These are phyloP conservation scores for Vicugna pacos DNA, from an alignment of 2,113 vertebrate genomes.

Conservation along the genomic window DNA sequence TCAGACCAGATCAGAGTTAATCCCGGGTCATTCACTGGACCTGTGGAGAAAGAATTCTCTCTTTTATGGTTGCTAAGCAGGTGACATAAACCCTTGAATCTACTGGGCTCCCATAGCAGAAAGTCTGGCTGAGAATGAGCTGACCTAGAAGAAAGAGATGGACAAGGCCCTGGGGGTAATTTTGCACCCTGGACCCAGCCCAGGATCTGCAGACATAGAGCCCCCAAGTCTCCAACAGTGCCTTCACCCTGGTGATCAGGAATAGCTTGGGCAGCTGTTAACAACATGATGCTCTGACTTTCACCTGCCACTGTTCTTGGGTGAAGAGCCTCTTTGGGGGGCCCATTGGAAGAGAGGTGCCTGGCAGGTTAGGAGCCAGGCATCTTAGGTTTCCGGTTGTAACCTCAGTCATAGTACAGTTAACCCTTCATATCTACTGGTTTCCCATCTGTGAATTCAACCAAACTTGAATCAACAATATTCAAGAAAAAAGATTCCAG, in stretches of 20 bases:
- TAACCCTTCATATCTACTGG: background rate
- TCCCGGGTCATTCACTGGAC: background rate
- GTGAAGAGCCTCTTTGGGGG: background rate
- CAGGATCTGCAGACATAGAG: background rate
- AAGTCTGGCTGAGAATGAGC: background rate
- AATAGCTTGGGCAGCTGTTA: background rate
- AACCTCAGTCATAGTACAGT: background rate
- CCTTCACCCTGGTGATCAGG: background rate
- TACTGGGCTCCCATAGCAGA: background rate
- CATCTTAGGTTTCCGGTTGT: background rate
- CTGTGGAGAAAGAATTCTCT: background rate
- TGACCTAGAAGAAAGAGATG: background rate
- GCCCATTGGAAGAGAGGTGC: background rate
- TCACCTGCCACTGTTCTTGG: background rate
- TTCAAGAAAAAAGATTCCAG: background rate
- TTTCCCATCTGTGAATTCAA: background rate
- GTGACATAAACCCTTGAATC: background rate
- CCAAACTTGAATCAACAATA: background rate
- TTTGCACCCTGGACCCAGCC: background rate
- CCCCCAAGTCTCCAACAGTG: background rate
- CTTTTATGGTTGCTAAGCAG: background rate
- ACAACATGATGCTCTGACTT: background rate
- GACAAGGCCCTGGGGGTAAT: too few relatives aligned
- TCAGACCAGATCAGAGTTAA: background rate
- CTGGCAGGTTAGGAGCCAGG: background rate